Evolutionary conservation across 2,888 invertebrate genomes (phyloP).

Genomic region (Trissolcus brochymenae): DNA sequence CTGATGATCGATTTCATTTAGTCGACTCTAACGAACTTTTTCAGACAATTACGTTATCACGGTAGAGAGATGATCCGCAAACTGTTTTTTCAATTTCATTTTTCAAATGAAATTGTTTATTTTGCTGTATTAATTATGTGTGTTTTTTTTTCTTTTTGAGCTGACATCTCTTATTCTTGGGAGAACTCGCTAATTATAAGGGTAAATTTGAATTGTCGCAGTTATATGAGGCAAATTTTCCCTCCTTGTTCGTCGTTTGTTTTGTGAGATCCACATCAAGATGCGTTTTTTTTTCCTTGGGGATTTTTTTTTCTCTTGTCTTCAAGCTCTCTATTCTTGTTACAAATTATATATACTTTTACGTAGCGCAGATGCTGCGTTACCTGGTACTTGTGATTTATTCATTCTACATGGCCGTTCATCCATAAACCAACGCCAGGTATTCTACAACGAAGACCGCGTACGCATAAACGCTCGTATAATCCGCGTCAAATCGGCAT

Average conservation of each 20-base stretch:
- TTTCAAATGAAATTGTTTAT: too few species aligned
- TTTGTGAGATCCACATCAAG: slow-evolving; percentile 1
- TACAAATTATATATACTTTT: slow-evolving; percentile 31
- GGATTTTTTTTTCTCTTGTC: background rate
- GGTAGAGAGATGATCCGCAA: background rate
- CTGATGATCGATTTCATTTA: slow-evolving; percentile 49
- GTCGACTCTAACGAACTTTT: slow-evolving; percentile 42
- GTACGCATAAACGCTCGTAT: slow-evolving; percentile 56
- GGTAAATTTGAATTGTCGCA: background rate
- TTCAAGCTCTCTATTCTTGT: slow-evolving; percentile 27
- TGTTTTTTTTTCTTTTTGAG: too few species aligned
- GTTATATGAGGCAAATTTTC: background rate
- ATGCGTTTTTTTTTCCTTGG: slow-evolving; percentile 9
- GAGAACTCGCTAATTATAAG: background rate
- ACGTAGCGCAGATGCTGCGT: slow-evolving; percentile 54
- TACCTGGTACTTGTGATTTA: slow-evolving; percentile 60
- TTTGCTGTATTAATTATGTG: too few species aligned
- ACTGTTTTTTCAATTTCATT: too few species aligned
- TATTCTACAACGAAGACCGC: slow-evolving; percentile 49
- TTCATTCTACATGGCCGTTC: slow-evolving; percentile 63
- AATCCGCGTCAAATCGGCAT: slow-evolving; percentile 63
- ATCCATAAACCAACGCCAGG: slow-evolving; percentile 61
- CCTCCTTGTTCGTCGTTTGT: background rate
- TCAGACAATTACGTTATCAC: slow-evolving; percentile 4
- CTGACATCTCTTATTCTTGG: too few species aligned